phyloP scores from a whole-genome alignment of 1,140 invertebrate species.

The Atta cephalotes region DNA sequence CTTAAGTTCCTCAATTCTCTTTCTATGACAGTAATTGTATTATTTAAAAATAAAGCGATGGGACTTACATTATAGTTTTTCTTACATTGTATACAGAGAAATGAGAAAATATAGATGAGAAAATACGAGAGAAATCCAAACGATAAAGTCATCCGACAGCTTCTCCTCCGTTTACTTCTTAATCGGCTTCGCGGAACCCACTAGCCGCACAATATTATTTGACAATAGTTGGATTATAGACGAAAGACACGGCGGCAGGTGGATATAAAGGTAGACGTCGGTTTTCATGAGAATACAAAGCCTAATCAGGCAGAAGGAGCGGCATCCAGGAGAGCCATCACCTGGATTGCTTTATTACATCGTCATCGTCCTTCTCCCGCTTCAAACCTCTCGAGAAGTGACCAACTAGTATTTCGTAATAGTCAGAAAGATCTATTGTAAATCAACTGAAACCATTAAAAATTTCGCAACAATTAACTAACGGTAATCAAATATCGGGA shows the following conservation, averaged over 20 bases:
- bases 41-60: slow-evolving; percentile 7
- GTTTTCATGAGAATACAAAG: slow-evolving; percentile 58
- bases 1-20: not conserved
- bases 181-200: slow-evolving; percentile 65
- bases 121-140: slow-evolving; percentile 10
- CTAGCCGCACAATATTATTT: slow-evolving; percentile 52
- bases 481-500: not conserved
- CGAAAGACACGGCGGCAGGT: slow-evolving; percentile 59
- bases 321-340: not conserved
- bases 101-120: not conserved
- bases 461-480: slow-evolving; percentile 33
- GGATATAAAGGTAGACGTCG: slow-evolving; percentile 35
- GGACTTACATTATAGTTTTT: not conserved
- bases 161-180: slow-evolving; percentile 47
- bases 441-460: slow-evolving; percentile 29
- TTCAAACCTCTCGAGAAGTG: slow-evolving; percentile 2
- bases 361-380: slow-evolving; percentile 31
- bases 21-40: slow-evolving; percentile 7
- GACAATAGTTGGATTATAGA: slow-evolving; percentile 68
- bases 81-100: not conserved
- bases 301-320: slow-evolving; percentile 56
- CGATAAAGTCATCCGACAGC: slow-evolving; percentile 29
- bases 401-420: slow-evolving; percentile 26
- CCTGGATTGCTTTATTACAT: slow-evolving; percentile 45
- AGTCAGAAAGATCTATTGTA: slow-evolving; percentile 16